These are phyloP conservation scores for Cryptomyrus ogoouensis DNA, from an alignment of 2,113 vertebrate genomes.

Conservation along the genomic window DNA sequence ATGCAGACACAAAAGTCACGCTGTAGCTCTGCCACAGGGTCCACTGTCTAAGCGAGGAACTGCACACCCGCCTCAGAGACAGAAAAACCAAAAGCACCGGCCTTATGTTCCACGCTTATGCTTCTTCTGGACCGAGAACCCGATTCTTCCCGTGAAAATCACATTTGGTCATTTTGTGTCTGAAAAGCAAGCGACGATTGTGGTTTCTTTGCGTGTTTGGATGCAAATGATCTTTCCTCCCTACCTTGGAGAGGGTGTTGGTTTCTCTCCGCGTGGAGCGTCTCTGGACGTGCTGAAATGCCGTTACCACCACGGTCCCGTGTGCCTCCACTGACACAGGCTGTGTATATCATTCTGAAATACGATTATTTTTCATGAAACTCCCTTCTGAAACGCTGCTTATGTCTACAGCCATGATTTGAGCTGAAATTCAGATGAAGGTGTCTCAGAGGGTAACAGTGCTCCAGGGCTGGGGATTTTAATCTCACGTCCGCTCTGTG, in stretches of 20 bases:
- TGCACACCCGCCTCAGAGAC: not conserved
- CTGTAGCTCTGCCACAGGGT: not conserved
- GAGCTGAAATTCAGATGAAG: not conserved
- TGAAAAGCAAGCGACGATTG: not conserved
- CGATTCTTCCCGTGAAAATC: not conserved
- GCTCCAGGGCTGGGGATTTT: not conserved
- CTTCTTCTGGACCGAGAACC: not conserved
- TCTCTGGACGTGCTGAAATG: not conserved
- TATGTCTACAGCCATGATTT: not conserved
- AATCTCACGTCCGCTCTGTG: not conserved
- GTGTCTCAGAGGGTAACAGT: not conserved
- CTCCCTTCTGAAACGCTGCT: not conserved
- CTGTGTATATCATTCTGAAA: not conserved
- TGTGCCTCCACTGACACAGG: not conserved
- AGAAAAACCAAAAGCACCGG: not conserved
- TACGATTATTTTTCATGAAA: not conserved
- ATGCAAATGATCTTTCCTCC: not conserved
- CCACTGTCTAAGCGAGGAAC: not conserved
- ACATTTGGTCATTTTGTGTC: not conserved
- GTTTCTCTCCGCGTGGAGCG: not conserved
- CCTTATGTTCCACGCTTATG: not conserved
- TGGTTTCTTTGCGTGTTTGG: not conserved
- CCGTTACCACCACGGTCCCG: not conserved
- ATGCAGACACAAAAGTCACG: not conserved
- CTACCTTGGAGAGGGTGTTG: not conserved